phyloP scores from a whole-genome alignment of 2,888 invertebrate species.

The Pharmacophagus antenor region DNA sequence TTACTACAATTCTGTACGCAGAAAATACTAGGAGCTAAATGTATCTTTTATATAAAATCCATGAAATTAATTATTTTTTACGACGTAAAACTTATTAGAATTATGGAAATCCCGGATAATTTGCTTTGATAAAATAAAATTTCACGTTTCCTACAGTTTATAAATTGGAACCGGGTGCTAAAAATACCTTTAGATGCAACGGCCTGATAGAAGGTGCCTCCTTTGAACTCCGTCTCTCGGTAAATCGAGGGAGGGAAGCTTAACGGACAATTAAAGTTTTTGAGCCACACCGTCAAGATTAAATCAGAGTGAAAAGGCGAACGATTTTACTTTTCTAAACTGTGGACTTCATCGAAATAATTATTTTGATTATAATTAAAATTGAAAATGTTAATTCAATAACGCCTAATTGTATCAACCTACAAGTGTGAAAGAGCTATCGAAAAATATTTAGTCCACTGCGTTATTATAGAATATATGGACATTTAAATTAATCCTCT shows the following conservation, averaged over 20 bases:
- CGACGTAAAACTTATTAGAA: neutral
- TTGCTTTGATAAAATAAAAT: neutral
- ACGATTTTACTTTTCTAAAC: slow-evolving; percentile 2
- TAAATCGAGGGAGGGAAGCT: slow-evolving; percentile 26
- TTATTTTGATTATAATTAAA: neutral
- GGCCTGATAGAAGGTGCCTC: slow-evolving; percentile 24
- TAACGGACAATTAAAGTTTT: slow-evolving; percentile 28
- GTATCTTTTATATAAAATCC: no score
- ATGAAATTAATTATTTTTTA: neutral
- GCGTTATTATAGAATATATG: no score
- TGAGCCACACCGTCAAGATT: slow-evolving; percentile 14
- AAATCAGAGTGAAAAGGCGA: slow-evolving; percentile 9
- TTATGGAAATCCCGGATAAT: neutral
- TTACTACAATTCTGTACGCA: no score
- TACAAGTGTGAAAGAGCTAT: no score
- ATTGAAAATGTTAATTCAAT: neutral
- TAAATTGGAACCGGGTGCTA: slow-evolving; percentile 5
- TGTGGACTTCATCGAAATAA: neutral
- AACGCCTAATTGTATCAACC: no score
- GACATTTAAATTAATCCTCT: no score
- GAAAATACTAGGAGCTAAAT: no score
- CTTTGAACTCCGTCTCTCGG: slow-evolving; percentile 27
- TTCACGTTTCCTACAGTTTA: neutral
- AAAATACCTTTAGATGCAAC: slow-evolving; percentile 28
- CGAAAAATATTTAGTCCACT: no score